Conservation (phyloP, 2,113 vertebrate genomes). For the Mus spicilegus region DNA sequence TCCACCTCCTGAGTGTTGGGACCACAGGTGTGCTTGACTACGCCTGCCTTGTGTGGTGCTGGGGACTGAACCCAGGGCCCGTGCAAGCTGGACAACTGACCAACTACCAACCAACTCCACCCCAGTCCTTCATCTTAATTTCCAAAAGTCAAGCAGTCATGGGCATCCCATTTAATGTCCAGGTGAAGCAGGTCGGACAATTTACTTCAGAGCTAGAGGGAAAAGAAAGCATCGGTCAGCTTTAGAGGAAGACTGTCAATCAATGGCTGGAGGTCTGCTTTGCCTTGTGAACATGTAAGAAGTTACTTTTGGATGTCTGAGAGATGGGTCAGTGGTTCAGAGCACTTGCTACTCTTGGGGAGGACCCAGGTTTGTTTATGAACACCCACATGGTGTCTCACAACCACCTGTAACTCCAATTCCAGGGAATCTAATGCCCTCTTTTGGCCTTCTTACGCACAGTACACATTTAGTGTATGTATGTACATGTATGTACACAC, state of each 20-base stretch:
- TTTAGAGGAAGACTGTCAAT: neutral
- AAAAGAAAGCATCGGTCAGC: neutral
- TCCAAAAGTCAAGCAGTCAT: neutral
- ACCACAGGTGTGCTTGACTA: neutral
- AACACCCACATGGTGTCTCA: neutral
- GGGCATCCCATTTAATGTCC: neutral
- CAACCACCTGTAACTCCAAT: neutral
- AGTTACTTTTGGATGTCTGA: neutral
- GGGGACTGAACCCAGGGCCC: neutral
- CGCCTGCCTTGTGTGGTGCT: neutral
- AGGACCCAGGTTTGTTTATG: too few relatives aligned
- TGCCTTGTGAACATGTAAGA: neutral
- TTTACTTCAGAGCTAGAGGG: slow-evolving; percentile 27
- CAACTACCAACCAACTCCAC: neutral
- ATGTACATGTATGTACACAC: neutral
- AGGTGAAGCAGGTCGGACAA: neutral
- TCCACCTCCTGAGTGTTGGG: neutral
- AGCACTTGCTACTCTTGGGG: neutral
- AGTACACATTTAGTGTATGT: neutral
- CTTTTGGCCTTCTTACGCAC: neutral
- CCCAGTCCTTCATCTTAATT: neutral
- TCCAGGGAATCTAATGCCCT: neutral
- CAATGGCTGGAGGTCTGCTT: neutral
- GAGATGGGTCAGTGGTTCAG: neutral
- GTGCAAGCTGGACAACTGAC: neutral